Evolutionary conservation across 1,140 invertebrate species (phyloP).

Genomic region (Ganaspis sp.): DNA sequence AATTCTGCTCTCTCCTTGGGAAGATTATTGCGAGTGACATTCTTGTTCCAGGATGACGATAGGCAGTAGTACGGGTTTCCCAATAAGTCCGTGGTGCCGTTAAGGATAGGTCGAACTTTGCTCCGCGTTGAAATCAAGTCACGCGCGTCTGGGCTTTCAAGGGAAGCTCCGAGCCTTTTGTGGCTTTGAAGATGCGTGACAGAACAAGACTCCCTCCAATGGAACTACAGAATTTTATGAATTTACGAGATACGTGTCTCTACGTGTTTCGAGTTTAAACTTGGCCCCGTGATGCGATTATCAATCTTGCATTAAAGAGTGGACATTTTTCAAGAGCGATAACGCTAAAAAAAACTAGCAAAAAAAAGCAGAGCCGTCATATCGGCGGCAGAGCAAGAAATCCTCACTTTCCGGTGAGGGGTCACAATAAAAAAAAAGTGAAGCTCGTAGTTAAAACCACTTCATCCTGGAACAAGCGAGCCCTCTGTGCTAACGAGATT

Average conservation of each 20-base stretch:
- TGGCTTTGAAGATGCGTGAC: slow-evolving; percentile 18
- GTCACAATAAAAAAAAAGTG: not conserved
- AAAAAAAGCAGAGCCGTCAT: no score
- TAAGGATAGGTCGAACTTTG: not conserved
- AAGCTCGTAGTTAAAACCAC: not conserved
- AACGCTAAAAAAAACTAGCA: not conserved
- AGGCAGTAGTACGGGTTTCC: not conserved
- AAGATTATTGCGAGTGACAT: not conserved
- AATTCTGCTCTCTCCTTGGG: not conserved
- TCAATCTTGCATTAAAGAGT: not conserved
- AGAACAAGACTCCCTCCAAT: slow-evolving; percentile 16
- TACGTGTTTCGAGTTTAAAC: not conserved
- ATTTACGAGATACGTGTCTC: slow-evolving; percentile 5
- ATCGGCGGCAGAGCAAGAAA: not conserved
- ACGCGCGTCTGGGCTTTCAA: slow-evolving; percentile 23
- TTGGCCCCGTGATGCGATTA: slow-evolving; percentile 3
- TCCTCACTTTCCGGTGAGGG: not conserved
- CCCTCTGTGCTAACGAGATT: not conserved
- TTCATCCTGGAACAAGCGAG: slow-evolving; percentile 24
- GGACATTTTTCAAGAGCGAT: not conserved
- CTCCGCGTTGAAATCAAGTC: slow-evolving; percentile 21
- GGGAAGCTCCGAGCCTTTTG: not conserved
- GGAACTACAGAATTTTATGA: slow-evolving; percentile 17
- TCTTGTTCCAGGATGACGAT: slow-evolving; percentile 24
- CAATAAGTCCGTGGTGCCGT: not conserved